phyloP scores from a whole-genome alignment of 1,140 invertebrate genomes.

The Thaumetopoea pityocampa region DNA sequence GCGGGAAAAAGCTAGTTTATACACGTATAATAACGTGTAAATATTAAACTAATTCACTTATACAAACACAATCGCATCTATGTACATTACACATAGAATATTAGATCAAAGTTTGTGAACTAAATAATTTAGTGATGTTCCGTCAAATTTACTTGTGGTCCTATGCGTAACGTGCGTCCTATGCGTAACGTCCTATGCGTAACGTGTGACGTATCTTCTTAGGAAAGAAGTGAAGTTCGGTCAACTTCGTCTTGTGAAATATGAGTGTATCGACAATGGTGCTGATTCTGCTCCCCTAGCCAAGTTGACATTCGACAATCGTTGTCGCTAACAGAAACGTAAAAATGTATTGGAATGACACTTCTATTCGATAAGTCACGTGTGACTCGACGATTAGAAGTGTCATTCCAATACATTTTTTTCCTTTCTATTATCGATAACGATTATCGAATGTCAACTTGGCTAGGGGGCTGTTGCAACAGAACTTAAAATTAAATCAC shows the following conservation, averaged over 20 bases:
- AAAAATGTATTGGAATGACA: too few relatives aligned
- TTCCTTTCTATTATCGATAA: too few relatives aligned
- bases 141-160: not conserved
- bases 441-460: too few relatives aligned
- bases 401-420: too few relatives aligned
- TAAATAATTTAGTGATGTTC: conserved; percentile 21
- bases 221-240: conserved; percentile 2
- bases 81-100: conserved; percentile 14
- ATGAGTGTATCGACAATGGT: conserved; percentile 15
- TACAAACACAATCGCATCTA: conserved; percentile 8
- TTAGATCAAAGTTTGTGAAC: conserved; percentile 11
- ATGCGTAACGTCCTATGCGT: conserved; percentile 2
- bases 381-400: too few relatives aligned
- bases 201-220: conserved; percentile 4
- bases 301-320: too few relatives aligned
- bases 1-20: too few relatives aligned
- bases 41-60: conserved; percentile 3
- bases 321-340: too few relatives aligned
- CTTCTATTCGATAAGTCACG: too few relatives aligned
- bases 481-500: too few relatives aligned
- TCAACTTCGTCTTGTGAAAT: conserved; percentile 9
- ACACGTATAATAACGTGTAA: not conserved
- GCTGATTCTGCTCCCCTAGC: too few relatives aligned
- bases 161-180: conserved; percentile 6
- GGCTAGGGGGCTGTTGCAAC: too few relatives aligned